phyloP scores from a whole-genome alignment of 2,797 vertebrate genomes.

The Buceros bicornis region DNA sequence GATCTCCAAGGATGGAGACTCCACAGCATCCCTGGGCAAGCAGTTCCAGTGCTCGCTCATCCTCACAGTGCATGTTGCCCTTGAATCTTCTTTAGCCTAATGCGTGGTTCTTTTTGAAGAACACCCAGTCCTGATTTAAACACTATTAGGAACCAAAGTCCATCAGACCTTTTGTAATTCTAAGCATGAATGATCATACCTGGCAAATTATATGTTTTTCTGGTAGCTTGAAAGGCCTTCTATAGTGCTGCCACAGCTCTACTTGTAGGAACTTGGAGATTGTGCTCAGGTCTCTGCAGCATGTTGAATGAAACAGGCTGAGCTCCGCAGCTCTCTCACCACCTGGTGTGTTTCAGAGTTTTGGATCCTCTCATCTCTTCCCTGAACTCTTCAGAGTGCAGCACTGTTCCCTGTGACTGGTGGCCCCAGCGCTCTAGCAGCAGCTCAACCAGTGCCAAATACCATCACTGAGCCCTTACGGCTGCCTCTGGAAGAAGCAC shows the following conservation, averaged over 20 bases:
- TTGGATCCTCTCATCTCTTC: background rate
- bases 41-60: background rate
- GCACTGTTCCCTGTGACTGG: too few relatives aligned
- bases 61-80: background rate
- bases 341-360: background rate
- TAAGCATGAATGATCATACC: background rate
- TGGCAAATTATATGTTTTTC: background rate
- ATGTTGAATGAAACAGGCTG: rapidly evolving
- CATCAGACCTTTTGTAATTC: background rate
- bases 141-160: background rate
- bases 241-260: background rate
- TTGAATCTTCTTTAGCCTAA: background rate
- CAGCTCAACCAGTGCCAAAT: background rate
- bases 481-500: background rate
- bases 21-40: background rate
- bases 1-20: background rate
- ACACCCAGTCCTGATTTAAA: background rate
- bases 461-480: background rate
- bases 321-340: background rate
- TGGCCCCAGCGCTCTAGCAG: background rate
- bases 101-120: background rate
- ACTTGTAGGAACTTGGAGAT: background rate
- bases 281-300: background rate
- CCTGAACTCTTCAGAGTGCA: background rate
- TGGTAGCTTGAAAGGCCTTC: background rate